Conservation (phyloP, 2,888 invertebrate species). For the Heteromyza rotundicornis region DNA sequence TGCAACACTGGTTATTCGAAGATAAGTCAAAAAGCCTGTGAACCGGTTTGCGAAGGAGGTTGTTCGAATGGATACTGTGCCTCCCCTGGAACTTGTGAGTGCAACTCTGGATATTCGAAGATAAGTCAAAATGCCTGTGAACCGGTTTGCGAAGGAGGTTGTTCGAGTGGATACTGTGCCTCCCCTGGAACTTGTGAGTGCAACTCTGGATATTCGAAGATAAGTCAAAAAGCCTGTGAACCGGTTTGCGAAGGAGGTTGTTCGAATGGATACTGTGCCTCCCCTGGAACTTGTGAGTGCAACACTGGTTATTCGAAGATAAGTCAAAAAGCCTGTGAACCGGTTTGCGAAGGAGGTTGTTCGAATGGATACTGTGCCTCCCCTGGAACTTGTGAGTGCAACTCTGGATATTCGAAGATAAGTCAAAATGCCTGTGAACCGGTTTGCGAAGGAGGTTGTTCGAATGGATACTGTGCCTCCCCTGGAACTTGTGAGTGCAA, state of each 20-base stretch:
- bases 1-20: not conserved
- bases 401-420: not conserved
- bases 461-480: not conserved
- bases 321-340: not conserved
- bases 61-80: not conserved
- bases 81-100: not conserved
- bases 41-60: conserved; percentile 12
- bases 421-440: not conserved
- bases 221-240: not conserved
- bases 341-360: not conserved
- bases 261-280: not conserved
- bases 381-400: not conserved
- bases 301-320: not conserved
- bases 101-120: not conserved
- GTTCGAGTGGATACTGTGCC: not conserved
- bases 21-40: not conserved
- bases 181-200: not conserved
- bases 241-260: not conserved
- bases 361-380: not conserved
- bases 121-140: not conserved
- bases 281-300: not conserved
- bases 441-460: not conserved
- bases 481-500: not conserved
- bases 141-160: not conserved
- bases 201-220: not conserved